Evolutionary conservation across 2,888 invertebrate species (phyloP).

Genomic region (Brassicogethes aeneus): DNA sequence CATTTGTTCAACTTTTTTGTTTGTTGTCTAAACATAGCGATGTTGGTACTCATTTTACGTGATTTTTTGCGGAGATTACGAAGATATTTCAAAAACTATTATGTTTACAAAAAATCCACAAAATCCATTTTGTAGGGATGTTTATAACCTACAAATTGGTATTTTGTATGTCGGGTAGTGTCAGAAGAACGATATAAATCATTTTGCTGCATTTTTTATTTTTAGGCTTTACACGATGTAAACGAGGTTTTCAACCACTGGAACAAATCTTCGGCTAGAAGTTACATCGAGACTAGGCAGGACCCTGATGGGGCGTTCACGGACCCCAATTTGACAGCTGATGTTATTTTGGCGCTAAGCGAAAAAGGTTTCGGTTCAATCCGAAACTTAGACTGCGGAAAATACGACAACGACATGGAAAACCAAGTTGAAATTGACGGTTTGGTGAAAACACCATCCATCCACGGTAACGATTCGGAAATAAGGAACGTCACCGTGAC

Average conservation of each 20-base stretch:
- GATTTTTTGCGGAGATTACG: no score
- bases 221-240: constrained; percentile 67
- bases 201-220: no score
- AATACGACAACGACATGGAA: constrained; percentile 36
- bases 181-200: no score
- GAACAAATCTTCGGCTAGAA: constrained; percentile 69
- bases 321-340: constrained; percentile 66
- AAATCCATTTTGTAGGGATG: no score
- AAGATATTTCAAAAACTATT: no score
- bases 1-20: no score
- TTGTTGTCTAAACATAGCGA: no score
- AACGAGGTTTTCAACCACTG: constrained; percentile 60
- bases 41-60: no score
- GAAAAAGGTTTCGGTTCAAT: constrained; percentile 65
- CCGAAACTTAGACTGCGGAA: constrained; percentile 45
- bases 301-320: constrained; percentile 73
- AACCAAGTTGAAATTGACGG: constrained; percentile 41
- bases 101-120: no score
- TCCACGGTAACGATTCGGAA: constrained; percentile 48
- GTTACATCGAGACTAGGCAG: constrained; percentile 67
- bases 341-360: constrained; percentile 69
- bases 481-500: constrained; percentile 67
- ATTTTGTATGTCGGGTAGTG: no score
- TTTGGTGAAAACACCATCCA: constrained; percentile 31
- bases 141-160: no score